Evolutionary conservation across 2,113 vertebrate species (phyloP).

Genomic region (Epinephelus moara): DNA sequence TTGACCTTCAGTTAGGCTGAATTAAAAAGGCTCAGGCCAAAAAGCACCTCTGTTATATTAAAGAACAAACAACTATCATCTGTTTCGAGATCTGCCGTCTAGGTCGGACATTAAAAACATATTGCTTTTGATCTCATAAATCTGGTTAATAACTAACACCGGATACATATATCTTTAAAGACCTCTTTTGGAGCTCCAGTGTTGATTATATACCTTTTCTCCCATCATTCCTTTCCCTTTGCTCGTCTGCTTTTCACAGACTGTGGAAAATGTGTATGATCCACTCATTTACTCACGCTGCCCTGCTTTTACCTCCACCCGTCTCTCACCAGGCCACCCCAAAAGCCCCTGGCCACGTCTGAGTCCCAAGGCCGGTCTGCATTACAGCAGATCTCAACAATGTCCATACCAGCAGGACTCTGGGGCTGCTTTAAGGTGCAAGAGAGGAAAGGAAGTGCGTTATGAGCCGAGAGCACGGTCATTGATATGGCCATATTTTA

Average conservation of each 20-base stretch:
- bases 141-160: conserved; percentile 7
- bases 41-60: not conserved
- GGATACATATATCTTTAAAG: conserved; percentile 35
- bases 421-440: conserved; percentile 27
- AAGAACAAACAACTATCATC: conserved; percentile 17
- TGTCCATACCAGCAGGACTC: conserved; percentile 42
- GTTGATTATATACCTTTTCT: conserved; percentile 18
- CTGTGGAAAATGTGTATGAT: conserved; percentile 74
- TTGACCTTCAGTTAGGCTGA: conserved; percentile 31
- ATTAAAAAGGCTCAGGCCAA: not conserved
- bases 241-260: conserved; percentile 67
- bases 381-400: conserved; percentile 59
- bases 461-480: not conserved
- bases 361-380: conserved; percentile 46
- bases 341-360: conserved; percentile 43
- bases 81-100: not conserved
- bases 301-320: conserved; percentile 11
- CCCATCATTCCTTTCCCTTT: conserved; percentile 26
- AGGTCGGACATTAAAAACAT: conserved; percentile 29
- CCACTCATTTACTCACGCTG: conserved; percentile 47
- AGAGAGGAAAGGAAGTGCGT: conserved; percentile 10
- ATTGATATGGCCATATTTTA: conserved; percentile 11
- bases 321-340: conserved; percentile 41
- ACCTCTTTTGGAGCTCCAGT: conserved; percentile 10
- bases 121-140: conserved; percentile 46